Evolutionary conservation across 2,888 invertebrate genomes (phyloP), one percentile per base, ranked within the genome.

Genomic region (Phalera bucephala): DNA sequence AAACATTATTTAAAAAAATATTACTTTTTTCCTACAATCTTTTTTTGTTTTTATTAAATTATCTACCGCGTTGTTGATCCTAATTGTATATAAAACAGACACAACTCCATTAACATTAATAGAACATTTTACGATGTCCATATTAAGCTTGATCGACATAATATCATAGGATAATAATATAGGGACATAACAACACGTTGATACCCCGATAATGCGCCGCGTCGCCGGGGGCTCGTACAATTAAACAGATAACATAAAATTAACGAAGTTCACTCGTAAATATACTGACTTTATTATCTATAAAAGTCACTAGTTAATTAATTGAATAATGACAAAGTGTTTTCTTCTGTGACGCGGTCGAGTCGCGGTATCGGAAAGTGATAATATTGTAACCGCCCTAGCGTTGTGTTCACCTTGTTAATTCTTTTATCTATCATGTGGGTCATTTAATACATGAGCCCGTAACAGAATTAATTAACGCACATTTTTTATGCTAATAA

Each of bases 221-320:
- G 60, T 61, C 62, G 70, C 69, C 71, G 54, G 71, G 64, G 73
- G 70, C 75, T 71, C 68, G 52, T 70, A 79, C 78, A 81, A 82
- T 87, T 83, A 80, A 75, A 77, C 65, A 78, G 85, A 83, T 84
- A 80, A 79, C 77, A 80, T 83, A 80, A 85, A 84, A 81, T 80
- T 85, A 84, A 83, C 81, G 77, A 79, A 83, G 69, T 68, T 64
- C 63, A 71, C 77, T 80, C 87, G 73, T 88, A 87, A 87, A 88
- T 79, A 82, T 69, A 68, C 69, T 78, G 68, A 66, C 65, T 87
- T 86, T 85, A 89, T 72, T 80, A 85, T 83, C 87, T 78, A 86
- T 89, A 85, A 89, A 88, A 74, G 86, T 81, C 85, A 80, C 71
- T 80, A 75, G 84, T 85, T 86, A 88, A 89, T 88, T 87, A 89